Evolutionary conservation across 2,797 vertebrate genomes (phyloP).

Genomic region (Hyperoplus lanceolatus): DNA sequence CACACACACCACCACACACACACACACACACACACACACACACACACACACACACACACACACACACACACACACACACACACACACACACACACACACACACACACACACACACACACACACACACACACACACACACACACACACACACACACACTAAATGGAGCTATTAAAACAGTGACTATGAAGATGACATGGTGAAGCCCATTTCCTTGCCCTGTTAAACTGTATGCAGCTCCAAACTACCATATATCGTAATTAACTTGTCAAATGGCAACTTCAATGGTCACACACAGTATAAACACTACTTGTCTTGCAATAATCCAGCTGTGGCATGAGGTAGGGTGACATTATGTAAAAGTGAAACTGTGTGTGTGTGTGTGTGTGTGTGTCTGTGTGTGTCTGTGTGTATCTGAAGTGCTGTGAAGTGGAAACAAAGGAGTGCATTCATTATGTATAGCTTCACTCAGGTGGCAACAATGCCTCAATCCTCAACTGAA

Average conservation of each 20-base stretch:
- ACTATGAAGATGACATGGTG: constrained; percentile 34
- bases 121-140: constrained; percentile 37
- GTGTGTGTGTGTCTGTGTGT: constrained; percentile 23
- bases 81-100: constrained; percentile 29
- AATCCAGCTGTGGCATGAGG: constrained; percentile 11
- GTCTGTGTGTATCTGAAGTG: background rate
- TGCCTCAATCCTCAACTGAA: constrained; percentile 45
- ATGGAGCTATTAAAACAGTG: constrained; percentile 49
- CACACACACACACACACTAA: constrained; percentile 41
- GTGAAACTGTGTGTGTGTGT: constrained; percentile 27
- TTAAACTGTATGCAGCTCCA: constrained; percentile 57
- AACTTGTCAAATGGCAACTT: constrained; percentile 63
- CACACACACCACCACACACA: constrained; percentile 28
- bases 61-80: constrained; percentile 28
- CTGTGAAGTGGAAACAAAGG: constrained; percentile 69
- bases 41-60: constrained; percentile 35
- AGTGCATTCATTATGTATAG: constrained; percentile 74
- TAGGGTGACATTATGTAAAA: constrained; percentile 53
- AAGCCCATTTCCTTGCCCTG: constrained; percentile 48
- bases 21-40: constrained; percentile 37
- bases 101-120: constrained; percentile 19
- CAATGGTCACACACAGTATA: constrained; percentile 53
- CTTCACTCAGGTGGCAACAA: constrained; percentile 71
- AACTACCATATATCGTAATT: constrained; percentile 42
- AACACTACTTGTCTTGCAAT: constrained; percentile 26